phyloP scores from a whole-genome alignment of 2,888 invertebrate genomes.

The Hemistola chrysoprasaria region DNA sequence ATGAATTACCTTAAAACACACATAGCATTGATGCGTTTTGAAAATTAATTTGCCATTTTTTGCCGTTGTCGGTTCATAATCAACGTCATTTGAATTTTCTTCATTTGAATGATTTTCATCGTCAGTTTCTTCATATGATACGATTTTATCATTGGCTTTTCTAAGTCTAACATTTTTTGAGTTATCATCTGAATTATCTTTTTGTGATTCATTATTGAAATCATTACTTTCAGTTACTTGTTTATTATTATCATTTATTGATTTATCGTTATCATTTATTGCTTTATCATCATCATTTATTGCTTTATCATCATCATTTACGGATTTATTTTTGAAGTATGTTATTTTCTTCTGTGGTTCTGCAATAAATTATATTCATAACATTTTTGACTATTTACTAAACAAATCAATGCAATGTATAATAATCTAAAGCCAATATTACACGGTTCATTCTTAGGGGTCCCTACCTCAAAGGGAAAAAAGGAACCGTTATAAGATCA shows the following conservation, averaged over 20 bases:
- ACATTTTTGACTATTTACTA: too few relatives aligned
- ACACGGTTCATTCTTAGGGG: too few relatives aligned
- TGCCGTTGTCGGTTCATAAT: conserved; percentile 9
- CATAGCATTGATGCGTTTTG: conserved; percentile 60
- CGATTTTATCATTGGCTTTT: conserved; percentile 5
- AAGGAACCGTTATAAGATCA: too few relatives aligned
- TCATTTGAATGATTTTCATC: conserved; percentile 4
- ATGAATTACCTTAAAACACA: conserved; percentile 60
- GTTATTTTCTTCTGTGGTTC: too few relatives aligned
- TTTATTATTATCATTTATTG: not conserved
- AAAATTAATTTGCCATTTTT: conserved; percentile 42
- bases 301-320: not conserved
- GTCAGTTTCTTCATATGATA: too few relatives aligned
- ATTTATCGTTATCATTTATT: conserved; percentile 1
- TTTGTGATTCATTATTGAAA: too few relatives aligned
- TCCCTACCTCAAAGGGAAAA: too few relatives aligned
- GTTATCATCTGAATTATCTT: conserved; percentile 1
- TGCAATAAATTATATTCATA: too few relatives aligned
- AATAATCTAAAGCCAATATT: too few relatives aligned
- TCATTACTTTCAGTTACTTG: too few relatives aligned
- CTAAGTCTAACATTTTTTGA: too few relatives aligned
- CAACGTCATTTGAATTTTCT: conserved; percentile 5
- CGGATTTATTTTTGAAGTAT: not conserved
- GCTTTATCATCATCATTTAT: not conserved
- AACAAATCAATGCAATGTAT: too few relatives aligned